Percentiles rank a stretch among this genome's conserved stretches.
Evolutionary conservation across 2,113 vertebrate genomes (phyloP).

Genomic region (Paratilapia polleni): DNA sequence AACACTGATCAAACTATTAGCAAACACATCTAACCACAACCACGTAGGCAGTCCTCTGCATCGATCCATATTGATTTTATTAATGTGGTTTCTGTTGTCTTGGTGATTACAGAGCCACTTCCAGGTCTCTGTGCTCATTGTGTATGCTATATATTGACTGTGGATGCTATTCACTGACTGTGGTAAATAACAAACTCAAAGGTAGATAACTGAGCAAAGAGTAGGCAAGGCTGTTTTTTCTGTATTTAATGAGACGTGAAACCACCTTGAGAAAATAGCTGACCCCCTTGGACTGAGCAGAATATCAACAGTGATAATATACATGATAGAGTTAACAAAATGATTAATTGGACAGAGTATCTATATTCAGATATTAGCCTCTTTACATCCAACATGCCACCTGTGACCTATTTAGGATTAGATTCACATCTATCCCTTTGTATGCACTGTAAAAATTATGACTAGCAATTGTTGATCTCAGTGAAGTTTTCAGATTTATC

Average conservation of each 20-base stretch:
- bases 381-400: background rate
- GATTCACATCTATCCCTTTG: too few relatives aligned
- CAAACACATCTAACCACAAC: constrained; percentile 2
- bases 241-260: constrained; percentile 34
- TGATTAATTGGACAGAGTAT: background rate
- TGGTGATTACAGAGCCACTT: background rate
- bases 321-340: background rate
- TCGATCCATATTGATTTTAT: background rate
- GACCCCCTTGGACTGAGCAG: background rate
- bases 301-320: background rate
- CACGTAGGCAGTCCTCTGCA: background rate
- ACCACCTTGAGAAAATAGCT: background rate
- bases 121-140: background rate
- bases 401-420: too few relatives aligned
- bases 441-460: too few relatives aligned
- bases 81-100: constrained; percentile 32
- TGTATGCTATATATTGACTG: background rate
- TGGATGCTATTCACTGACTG: background rate
- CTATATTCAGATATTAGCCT: background rate
- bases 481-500: too few relatives aligned
- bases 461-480: too few relatives aligned
- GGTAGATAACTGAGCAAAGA: constrained; percentile 27
- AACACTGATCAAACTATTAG: constrained; percentile 12
- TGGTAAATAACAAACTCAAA: constrained; percentile 28
- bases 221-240: background rate